Evolutionary conservation across 1,140 invertebrate species (phyloP), one percentile per base, ranked within the genome.

Genomic region (Drosophila neocordata): DNA sequence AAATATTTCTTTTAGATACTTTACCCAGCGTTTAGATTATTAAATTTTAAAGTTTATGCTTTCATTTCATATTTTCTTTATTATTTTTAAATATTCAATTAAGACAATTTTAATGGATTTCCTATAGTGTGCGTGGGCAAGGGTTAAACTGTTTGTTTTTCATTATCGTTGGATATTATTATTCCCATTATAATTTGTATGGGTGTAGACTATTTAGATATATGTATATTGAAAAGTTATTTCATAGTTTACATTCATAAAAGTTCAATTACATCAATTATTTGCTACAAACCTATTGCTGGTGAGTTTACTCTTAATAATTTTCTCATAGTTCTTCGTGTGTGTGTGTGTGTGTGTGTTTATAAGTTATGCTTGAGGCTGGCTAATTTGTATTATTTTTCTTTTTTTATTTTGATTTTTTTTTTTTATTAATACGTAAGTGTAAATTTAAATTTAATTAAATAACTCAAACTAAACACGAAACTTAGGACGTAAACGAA

Each of bases 221-320:
- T 87, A 85, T 85, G 71, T 76, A 48, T 48, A 20, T 82, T 79
- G 74, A 85, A 67, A 81, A 82, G 82, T 78, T 87, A 85, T 82
- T 73, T 55, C 82, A 85, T 87, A 85, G 82, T 85, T 85, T 87
- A 85, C 82, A 87, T 78, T 87, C 82, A 85, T 85, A 83, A 85
- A 85, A 81, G 82, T 85, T 85, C 82, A 85, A 87, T 85, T 85
- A 85, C 82, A 85, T 85, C 83, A 87, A 85, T 81, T 87, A 85
- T 62, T 73, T 66, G 65, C 81, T 85, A 85, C 81, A 80, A 85
- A 85, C 85, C 81, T 85, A 85, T 85, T 85, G 79, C 76, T 65
- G 80, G 55, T 84, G 69, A 73, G 38, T 81, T 77, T 60, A 72
- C 63, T 79, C 18, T 20, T 48, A 48, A 18, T 77, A 73, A 53